Base-by-base conservation (phyloP, 2,797 vertebrate genomes). In the Typhlichthys subterraneus region DNA sequence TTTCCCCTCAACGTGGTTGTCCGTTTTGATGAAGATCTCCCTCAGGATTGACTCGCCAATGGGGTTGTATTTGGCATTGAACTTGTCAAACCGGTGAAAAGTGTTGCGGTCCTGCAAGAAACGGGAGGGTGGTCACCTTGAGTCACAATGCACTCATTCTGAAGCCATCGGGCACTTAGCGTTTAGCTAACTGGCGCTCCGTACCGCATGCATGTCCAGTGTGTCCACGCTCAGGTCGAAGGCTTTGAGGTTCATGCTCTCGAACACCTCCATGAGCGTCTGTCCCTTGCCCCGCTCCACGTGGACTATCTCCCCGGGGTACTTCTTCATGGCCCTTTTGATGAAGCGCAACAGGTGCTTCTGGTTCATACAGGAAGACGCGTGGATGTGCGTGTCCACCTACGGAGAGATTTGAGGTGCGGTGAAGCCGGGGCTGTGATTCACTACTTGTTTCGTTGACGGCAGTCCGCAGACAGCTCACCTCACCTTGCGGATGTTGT, bases 281-380 rank as follows among this genome's bases (percentile, higher is more conserved):
- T 98, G 97, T 70, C 96, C 96, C 0, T 87, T 94, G 19, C 94
- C 96, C n/a, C 82, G 87, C 88, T 98, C 95, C 11, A 97, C 91
- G 0, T 96, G 96, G 59, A 99, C 96, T 0, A 99, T 96, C 72
- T 99, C 97, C n/a, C 87, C 91, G 0, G 94, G 91, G 74, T 96
- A 94, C 72, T 96, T 96, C 90, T 99, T 99, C 96, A 99, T 98
- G 0, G 97, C 93, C 50, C 94, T 87, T 81, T 99, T 99, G 83
- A 99, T 99, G 82, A 99, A 99, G 49, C 97, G 93, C 80, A 99
- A 86, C 65, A 99, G 88, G 47, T 99, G 97, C 86, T 99, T 99
- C 93, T 99, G 97, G 87, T 99, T 99, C 97, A 99, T 99, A 88
- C 97, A 99, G 74, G 97, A 99, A 0, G 97, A 97, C 11, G 97